Evolutionary conservation across 2,113 vertebrate species (phyloP), one percentile per base, ranked within the genome.

Genomic region (Eurystomus gularis): DNA sequence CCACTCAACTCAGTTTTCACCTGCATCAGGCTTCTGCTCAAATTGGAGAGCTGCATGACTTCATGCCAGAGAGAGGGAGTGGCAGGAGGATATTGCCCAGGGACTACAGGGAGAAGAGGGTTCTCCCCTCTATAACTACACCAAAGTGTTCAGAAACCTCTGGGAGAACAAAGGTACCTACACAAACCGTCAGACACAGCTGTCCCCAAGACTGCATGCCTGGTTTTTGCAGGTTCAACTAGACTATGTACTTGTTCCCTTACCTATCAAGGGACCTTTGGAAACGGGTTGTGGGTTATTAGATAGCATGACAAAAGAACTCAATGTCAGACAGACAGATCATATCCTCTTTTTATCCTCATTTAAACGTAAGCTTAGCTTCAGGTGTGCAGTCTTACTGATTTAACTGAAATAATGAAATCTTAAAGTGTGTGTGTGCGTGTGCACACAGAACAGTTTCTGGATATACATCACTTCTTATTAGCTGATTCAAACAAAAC

Each of bases 291-390:
- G 20, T 21, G 35, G 15, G 11, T 80, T 77, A 73, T 49, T 81
- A 58, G 48, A 79, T 90, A 55, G 29, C 14, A 3, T 39, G 23
- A 72, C 46, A 62, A 83, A 73, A 64, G 10, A 70, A 75, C 10
- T 25, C 46, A 16, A 52, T 26, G 40, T n/a, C 5, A 71, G 62
- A 62, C n/a, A 57, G 39, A 39, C 0, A 0, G n/a, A 51, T n/a
- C 16, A 19, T 25, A 57, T 39, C 60, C 28, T 79, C 55, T 46
- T 78, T 70, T 40, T 24, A 62, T 15, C 46, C 33, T n/a, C n/a
- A 66, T 54, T 90, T 90, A 87, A 87, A 85, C 24, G 57, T 0
- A 85, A 19, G 17, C 64, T 81, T 24, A 17, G 13, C 44, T 80
- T 79, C 48, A 28, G 66, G n/a, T 4, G 1, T n/a, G 25, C 40